Conservation (phyloP, 2,797 vertebrate genomes). For the Cygnus olor region DNA sequence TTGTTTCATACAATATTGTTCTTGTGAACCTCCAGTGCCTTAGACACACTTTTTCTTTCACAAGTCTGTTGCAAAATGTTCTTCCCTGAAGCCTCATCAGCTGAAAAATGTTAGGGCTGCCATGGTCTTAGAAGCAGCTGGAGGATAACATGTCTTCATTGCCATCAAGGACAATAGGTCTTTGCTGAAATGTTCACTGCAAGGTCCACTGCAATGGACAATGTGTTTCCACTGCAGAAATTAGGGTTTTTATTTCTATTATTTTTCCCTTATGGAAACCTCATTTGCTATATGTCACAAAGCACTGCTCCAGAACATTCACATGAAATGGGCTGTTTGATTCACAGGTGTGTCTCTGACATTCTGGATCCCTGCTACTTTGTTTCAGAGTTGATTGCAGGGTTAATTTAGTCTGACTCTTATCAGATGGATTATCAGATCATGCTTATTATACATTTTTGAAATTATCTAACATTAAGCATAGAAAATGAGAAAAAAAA, state of each 20-base stretch:
- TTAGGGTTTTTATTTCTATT: background rate
- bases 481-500: background rate
- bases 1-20: background rate
- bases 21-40: background rate
- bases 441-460: background rate
- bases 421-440: background rate
- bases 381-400: fast-evolving
- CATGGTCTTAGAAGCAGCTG: background rate
- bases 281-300: background rate
- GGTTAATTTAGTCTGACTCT: background rate
- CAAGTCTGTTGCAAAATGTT: background rate
- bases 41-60: background rate
- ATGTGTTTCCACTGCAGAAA: background rate
- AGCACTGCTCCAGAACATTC: background rate
- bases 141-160: background rate
- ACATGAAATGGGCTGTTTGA: background rate
- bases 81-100: background rate
- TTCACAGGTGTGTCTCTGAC: background rate
- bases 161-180: background rate
- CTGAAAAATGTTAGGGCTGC: fast-evolving
- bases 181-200: background rate
- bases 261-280: background rate
- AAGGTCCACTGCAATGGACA: background rate
- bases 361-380: background rate
- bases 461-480: background rate